phyloP scores from a whole-genome alignment of 2,797 vertebrate genomes.

The Rhyacichthys aspro region DNA sequence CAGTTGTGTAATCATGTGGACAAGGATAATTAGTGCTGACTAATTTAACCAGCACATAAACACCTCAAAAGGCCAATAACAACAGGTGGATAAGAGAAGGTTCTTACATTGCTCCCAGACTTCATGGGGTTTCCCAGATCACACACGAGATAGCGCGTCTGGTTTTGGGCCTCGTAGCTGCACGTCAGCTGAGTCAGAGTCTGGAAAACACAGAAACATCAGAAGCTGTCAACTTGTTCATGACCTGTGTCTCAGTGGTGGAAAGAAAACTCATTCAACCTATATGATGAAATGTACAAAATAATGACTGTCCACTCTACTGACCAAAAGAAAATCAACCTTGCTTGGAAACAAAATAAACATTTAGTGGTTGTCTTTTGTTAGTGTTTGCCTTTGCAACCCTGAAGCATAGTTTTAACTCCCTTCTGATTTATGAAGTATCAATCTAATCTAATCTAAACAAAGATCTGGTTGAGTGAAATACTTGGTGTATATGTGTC shows the following conservation, averaged over 20 bases:
- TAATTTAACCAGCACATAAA: not conserved
- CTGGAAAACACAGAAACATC: constrained; percentile 65
- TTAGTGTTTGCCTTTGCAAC: too few relatives aligned
- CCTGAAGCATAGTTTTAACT: too few relatives aligned
- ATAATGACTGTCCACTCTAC: not conserved
- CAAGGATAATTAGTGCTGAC: too few relatives aligned
- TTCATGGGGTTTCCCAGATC: constrained; percentile 96
- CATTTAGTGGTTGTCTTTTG: too few relatives aligned
- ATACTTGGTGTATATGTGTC: too few relatives aligned
- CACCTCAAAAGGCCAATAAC: constrained; percentile 20
- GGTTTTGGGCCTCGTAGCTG: constrained; percentile 86
- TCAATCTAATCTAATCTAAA: too few relatives aligned
- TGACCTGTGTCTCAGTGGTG: not conserved
- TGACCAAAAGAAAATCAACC: constrained; percentile 1
- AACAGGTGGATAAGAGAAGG: constrained; percentile 21
- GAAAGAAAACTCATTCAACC: not conserved
- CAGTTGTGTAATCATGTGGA: too few relatives aligned
- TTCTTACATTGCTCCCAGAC: constrained; percentile 86
- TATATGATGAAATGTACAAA: too few relatives aligned
- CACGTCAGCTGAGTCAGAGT: constrained; percentile 87
- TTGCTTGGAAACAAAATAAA: too few relatives aligned
- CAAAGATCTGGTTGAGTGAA: too few relatives aligned
- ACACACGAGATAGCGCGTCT: constrained; percentile 86
- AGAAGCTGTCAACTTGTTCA: not conserved
- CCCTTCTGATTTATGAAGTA: too few relatives aligned